Conservation (phyloP, 2,797 vertebrate genomes). For the Xenentodon cancila region DNA sequence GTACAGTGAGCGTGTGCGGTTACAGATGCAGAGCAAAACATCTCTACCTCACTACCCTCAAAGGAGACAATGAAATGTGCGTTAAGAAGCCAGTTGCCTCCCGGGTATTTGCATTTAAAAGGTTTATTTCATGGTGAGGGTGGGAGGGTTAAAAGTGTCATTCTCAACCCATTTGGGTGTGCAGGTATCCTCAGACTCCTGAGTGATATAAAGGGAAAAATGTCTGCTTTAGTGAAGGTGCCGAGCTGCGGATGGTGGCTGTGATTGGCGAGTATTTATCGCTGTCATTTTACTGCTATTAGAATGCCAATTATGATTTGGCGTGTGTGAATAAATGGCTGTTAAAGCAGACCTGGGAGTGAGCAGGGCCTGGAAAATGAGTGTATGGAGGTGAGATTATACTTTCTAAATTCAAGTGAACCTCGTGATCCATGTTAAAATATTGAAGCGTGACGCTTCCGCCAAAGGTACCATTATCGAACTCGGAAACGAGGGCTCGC, state of each 20-base stretch:
- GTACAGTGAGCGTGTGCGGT: constrained; percentile 31
- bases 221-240: constrained; percentile 55
- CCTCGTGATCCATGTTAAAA: constrained; percentile 24
- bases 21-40: constrained; percentile 60
- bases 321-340: constrained; percentile 55
- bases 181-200: constrained; percentile 52
- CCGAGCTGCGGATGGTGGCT: constrained; percentile 49
- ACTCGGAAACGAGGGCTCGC: constrained; percentile 25
- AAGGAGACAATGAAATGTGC: constrained; percentile 65
- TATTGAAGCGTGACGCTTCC: constrained; percentile 9
- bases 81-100: constrained; percentile 63
- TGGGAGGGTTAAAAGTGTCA: constrained; percentile 56
- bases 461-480: constrained; percentile 11
- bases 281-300: constrained; percentile 55
- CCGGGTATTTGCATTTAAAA: constrained; percentile 78
- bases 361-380: constrained; percentile 32
- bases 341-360: constrained; percentile 44
- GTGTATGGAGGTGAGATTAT: constrained; percentile 35
- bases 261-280: constrained; percentile 58
- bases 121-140: constrained; percentile 52
- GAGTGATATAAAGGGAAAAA: constrained; percentile 58
- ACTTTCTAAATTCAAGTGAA: constrained; percentile 51
- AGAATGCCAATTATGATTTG: constrained; percentile 63
- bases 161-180: constrained; percentile 50
- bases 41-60: constrained; percentile 35